These are phyloP conservation scores for Ceryle rudis DNA, from an alignment of 2,797 vertebrate genomes.

Conservation along the genomic window DNA sequence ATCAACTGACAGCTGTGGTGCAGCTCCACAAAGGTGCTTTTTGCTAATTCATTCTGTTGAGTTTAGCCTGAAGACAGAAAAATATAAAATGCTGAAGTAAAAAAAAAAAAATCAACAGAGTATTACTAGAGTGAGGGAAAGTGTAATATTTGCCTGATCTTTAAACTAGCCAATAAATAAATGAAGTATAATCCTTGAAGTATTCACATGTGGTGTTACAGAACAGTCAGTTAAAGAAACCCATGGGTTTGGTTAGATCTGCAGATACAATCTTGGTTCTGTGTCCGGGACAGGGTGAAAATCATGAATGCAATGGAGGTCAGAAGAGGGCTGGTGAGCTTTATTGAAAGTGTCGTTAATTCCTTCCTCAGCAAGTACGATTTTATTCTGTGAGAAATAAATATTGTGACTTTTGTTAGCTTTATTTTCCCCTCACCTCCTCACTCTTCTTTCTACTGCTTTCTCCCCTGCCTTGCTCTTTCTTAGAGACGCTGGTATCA, in stretches of 20 bases:
- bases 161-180: neutral
- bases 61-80: neutral
- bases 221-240: neutral
- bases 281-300: fast-evolving
- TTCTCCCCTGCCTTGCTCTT: neutral
- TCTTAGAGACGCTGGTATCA: neutral
- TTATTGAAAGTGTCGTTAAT: neutral
- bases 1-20: neutral
- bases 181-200: neutral
- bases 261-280: neutral
- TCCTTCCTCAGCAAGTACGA: neutral
- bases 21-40: neutral
- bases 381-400: neutral
- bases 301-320: neutral
- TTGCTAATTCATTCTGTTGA: neutral
- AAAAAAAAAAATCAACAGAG: neutral
- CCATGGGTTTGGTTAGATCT: neutral
- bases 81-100: neutral
- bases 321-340: neutral
- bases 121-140: neutral
- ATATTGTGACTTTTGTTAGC: neutral
- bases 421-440: neutral
- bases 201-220: neutral
- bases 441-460: neutral
- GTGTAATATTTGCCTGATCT: neutral